These are phyloP conservation scores for Peromyscus polionotus DNA, from an alignment of 2,113 vertebrate species.

Conservation along the genomic window DNA sequence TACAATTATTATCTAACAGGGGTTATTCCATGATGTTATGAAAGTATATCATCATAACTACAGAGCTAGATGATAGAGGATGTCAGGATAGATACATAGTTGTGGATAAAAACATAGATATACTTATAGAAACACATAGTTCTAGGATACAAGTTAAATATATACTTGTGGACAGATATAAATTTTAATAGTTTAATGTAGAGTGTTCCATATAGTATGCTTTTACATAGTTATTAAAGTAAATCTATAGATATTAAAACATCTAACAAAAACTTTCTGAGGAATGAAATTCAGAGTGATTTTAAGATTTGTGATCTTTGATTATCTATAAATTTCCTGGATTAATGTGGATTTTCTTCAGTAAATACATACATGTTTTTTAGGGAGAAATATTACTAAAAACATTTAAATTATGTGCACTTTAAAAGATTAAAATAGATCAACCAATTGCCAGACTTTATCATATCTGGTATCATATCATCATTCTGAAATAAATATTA, in stretches of 20 bases:
- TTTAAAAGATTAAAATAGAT: background rate
- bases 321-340: background rate
- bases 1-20: background rate
- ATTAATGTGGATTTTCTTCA: constrained; percentile 24
- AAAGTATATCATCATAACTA: background rate
- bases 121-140: background rate
- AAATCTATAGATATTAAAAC: background rate
- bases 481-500: constrained; percentile 30
- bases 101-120: background rate
- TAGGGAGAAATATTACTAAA: constrained; percentile 40
- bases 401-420: background rate
- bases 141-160: background rate
- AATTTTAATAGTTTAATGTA: background rate
- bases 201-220: background rate
- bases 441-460: background rate
- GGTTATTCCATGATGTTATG: background rate
- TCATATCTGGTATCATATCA: background rate
- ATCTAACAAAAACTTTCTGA: constrained; percentile 35
- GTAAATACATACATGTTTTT: constrained; percentile 30
- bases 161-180: background rate
- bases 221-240: background rate
- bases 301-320: constrained; percentile 44
- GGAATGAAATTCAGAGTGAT: constrained; percentile 1
- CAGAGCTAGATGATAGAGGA: background rate
- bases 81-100: background rate